phyloP scores from a whole-genome alignment of 2,113 vertebrate species.

The Illadopsis cleaveri region DNA sequence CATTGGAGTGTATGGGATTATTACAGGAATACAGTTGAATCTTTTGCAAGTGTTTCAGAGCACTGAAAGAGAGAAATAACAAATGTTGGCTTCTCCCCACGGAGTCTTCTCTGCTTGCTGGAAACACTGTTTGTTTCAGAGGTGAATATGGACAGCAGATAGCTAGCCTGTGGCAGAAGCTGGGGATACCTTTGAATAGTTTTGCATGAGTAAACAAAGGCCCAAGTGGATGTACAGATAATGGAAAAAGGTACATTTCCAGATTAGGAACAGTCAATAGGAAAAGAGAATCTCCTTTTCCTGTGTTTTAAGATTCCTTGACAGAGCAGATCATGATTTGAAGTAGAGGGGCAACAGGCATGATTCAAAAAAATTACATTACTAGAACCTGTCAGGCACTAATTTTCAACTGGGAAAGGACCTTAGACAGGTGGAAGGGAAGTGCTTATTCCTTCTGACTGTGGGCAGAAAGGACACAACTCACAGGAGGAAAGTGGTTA shows the following conservation, averaged over 20 bases:
- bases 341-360: neutral
- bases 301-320: neutral
- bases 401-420: neutral
- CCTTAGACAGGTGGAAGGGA: neutral
- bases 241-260: neutral
- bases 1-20: neutral
- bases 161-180: neutral
- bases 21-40: fast-evolving
- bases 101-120: neutral
- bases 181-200: neutral
- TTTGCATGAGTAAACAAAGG: neutral
- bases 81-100: neutral
- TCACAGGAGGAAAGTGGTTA: neutral
- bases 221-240: neutral
- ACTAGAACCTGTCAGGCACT: neutral
- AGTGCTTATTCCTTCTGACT: neutral
- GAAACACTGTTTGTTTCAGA: neutral
- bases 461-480: neutral
- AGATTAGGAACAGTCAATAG: neutral
- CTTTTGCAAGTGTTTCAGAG: neutral
- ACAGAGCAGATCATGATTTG: neutral
- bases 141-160: neutral
- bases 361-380: neutral
- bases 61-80: neutral
- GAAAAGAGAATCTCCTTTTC: neutral